phyloP scores from a whole-genome alignment of 2,113 vertebrate genomes.

The Neoarius graeffei region DNA sequence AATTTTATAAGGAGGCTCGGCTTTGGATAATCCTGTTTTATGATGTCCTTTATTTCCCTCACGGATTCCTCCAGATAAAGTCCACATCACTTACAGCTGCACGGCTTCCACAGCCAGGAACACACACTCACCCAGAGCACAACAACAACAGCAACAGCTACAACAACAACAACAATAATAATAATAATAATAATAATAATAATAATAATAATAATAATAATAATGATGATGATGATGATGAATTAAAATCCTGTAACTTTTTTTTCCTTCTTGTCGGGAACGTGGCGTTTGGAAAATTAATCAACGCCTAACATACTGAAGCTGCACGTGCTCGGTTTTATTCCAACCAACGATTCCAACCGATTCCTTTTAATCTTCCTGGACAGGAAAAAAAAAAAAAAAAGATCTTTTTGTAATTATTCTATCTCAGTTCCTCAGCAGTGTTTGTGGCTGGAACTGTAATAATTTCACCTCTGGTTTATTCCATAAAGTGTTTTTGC shows the following conservation, averaged over 20 bases:
- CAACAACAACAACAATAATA: neutral
- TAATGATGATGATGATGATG: neutral
- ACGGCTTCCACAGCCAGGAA: neutral
- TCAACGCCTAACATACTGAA: neutral
- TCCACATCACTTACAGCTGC: slow-evolving; percentile 10
- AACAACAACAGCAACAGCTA: too few relatives aligned
- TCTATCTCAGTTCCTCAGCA: neutral
- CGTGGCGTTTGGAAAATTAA: neutral
- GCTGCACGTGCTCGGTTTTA: neutral
- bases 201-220: neutral
- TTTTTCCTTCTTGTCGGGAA: neutral
- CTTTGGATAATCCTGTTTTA: slow-evolving; percentile 43
- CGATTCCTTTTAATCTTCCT: neutral
- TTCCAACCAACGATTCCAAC: neutral
- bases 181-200: neutral
- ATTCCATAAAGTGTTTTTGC: neutral
- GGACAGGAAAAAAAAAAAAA: neutral
- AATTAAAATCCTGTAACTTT: neutral
- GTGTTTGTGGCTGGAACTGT: slow-evolving; percentile 6
- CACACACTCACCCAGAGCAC: neutral
- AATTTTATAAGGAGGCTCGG: slow-evolving; percentile 34
- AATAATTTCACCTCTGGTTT: neutral
- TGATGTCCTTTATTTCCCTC: slow-evolving; percentile 31
- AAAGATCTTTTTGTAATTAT: neutral
- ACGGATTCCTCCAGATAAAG: slow-evolving; percentile 12